These are phyloP conservation scores for Vultur gryphus DNA, from an alignment of 2,797 vertebrate species.

Conservation along the genomic window DNA sequence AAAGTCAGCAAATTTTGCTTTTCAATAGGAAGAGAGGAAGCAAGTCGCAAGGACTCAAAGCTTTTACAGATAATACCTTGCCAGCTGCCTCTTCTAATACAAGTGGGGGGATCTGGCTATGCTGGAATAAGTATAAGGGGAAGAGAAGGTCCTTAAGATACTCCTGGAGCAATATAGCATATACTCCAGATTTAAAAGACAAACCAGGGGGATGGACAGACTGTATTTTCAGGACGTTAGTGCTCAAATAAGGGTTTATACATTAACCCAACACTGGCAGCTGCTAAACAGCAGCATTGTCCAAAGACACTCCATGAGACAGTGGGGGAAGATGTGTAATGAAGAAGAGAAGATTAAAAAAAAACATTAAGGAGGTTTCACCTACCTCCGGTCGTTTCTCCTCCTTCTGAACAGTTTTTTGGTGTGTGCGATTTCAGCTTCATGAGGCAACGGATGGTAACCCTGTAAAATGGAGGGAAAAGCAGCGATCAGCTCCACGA, in stretches of 20 bases:
- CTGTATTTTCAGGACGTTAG: not conserved
- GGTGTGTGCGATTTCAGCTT: slow-evolving; percentile 94
- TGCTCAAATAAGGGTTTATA: not conserved
- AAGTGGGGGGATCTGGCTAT: not conserved
- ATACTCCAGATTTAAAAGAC: not conserved
- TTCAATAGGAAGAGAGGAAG: not conserved
- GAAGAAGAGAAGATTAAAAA: not conserved
- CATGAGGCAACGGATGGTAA: slow-evolving; percentile 89
- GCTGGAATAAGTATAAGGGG: not conserved
- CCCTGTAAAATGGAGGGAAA: slow-evolving; percentile 71
- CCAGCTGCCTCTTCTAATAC: not conserved
- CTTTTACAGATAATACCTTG: not conserved
- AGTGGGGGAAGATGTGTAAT: rapidly evolving
- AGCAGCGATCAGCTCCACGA: not conserved
- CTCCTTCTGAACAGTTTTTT: slow-evolving; percentile 95
- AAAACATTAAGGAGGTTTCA: not conserved
- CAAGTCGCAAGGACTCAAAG: not conserved
- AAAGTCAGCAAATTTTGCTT: not conserved
- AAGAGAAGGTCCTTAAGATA: not conserved
- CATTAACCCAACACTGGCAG: not conserved
- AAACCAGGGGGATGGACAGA: not conserved
- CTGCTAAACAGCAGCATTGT: not conserved
- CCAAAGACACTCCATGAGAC: not conserved
- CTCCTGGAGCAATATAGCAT: not conserved
- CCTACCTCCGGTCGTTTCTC: slow-evolving; percentile 91